Evolutionary conservation across 1,140 invertebrate genomes (phyloP), one percentile per base, ranked within the genome.

Genomic region (Ooceraea biroi): DNA sequence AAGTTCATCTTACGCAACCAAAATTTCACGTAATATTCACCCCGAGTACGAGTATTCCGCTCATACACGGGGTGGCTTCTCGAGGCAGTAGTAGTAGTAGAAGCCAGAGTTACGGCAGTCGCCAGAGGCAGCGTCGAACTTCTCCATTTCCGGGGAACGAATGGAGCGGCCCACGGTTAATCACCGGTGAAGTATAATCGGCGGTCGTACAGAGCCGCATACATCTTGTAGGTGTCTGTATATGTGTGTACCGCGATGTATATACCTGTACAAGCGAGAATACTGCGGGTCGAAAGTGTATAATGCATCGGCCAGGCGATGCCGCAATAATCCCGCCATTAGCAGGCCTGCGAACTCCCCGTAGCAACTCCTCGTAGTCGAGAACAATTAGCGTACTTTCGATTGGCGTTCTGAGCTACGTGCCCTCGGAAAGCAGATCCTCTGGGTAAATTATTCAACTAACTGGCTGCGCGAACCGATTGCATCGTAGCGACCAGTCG

Each of bases 171-270:
- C 44, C 57, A 57, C 63, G 82, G 52, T 88, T 88, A 88, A 88
- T 88, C 86, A 88, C 77, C 27, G 63, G 44, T 4, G 65, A 68
- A 48, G 58, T 83, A 61, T 88, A 88, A 88, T 88, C 86, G 60
- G 30, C 61, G 74, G 76, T 55, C 48, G 65, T 27, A 14, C 36
- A 44, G 27, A 55, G 36, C 63, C 41, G 36, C 36, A 22, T 14
- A 3, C n/a, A 27, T 5, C 27, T 19, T 11, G 10, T 8, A 1
- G 27, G 1, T n/a, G 1, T 8, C 8, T 1, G 11, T 11, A 11
- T 19, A 19, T n/a, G 25, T 63, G 14, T 19, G 11, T 30, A n/a
- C n/a, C n/a, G n/a, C n/a, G n/a, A n/a, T n/a, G n/a, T n/a, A n/a
- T n/a, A n/a, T n/a, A n/a, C n/a, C n/a, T n/a, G n/a, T 25, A 30